These are phyloP conservation scores for Hiodon alosoides DNA, from an alignment of 2,113 vertebrate species.

Conservation along the genomic window DNA sequence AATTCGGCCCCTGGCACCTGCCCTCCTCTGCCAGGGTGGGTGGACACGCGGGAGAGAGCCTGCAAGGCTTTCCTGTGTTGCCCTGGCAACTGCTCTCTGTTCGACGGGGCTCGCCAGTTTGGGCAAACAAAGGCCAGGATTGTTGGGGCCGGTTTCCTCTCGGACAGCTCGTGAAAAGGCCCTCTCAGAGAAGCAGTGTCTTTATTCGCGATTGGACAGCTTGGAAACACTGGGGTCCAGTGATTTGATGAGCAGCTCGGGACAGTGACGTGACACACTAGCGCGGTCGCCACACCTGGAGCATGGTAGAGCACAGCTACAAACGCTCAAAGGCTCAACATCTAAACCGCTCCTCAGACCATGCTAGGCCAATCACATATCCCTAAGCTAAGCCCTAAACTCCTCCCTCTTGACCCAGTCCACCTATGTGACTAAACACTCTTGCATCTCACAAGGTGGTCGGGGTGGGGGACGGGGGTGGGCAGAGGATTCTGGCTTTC, in stretches of 20 bases:
- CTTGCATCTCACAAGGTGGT: not conserved
- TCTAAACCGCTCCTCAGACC: not conserved
- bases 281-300: slow-evolving; percentile 19
- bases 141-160: slow-evolving; percentile 52
- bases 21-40: slow-evolving; percentile 17
- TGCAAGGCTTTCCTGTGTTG: slow-evolving; percentile 36
- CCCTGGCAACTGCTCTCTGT: slow-evolving; percentile 48
- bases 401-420: not conserved
- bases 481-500: not conserved
- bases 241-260: slow-evolving; percentile 39
- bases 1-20: not conserved
- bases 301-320: not conserved
- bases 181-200: slow-evolving; percentile 49
- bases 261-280: slow-evolving; percentile 32
- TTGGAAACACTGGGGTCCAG: slow-evolving; percentile 50
- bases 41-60: slow-evolving; percentile 26
- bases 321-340: not conserved
- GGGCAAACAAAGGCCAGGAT: slow-evolving; percentile 54
- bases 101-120: slow-evolving; percentile 34
- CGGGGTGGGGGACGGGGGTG: too few relatives aligned
- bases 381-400: not conserved
- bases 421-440: not conserved
- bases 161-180: slow-evolving; percentile 56
- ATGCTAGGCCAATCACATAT: not conserved
- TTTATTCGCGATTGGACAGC: slow-evolving; percentile 38